Conservation (phyloP, 2,113 vertebrate species). For the Mohoua ochrocephala region DNA sequence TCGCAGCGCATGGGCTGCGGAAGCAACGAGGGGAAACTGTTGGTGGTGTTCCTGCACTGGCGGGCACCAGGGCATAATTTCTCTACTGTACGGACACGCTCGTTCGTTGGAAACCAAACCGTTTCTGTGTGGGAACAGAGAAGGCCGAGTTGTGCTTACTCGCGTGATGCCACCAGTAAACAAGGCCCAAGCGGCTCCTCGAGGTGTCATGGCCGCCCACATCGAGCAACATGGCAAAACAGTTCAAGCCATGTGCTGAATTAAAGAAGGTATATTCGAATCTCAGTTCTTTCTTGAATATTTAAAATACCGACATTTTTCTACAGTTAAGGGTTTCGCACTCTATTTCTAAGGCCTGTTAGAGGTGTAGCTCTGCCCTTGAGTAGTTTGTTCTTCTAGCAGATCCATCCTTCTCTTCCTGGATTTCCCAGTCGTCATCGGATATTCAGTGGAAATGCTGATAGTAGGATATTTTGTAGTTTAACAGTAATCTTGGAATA, state of each 20-base stretch:
- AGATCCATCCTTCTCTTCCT: neutral
- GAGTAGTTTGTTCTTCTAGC: neutral
- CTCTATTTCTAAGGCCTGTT: neutral
- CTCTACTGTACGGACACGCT: accelerated
- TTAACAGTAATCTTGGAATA: neutral
- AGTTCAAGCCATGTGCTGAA: neutral
- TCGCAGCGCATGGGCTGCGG: accelerated
- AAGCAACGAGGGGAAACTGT: accelerated
- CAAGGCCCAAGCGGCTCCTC: no score
- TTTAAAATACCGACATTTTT: neutral
- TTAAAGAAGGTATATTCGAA: neutral
- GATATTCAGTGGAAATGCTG: neutral
- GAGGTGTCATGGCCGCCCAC: neutral
- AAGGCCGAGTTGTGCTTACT: neutral
- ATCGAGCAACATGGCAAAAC: neutral
- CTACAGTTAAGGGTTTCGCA: accelerated
- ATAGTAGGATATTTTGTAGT: neutral
- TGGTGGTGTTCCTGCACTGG: accelerated
- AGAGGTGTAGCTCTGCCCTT: neutral
- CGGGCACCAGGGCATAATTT: neutral
- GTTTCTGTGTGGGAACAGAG: accelerated
- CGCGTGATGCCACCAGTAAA: neutral
- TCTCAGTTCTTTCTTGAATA: accelerated
- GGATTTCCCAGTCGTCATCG: neutral
- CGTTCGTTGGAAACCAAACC: accelerated